Percentiles rank a stretch among this genome's conserved stretches.
Evolutionary conservation across 2,888 invertebrate genomes (phyloP).

Genomic region (Ochropleura plecta): DNA sequence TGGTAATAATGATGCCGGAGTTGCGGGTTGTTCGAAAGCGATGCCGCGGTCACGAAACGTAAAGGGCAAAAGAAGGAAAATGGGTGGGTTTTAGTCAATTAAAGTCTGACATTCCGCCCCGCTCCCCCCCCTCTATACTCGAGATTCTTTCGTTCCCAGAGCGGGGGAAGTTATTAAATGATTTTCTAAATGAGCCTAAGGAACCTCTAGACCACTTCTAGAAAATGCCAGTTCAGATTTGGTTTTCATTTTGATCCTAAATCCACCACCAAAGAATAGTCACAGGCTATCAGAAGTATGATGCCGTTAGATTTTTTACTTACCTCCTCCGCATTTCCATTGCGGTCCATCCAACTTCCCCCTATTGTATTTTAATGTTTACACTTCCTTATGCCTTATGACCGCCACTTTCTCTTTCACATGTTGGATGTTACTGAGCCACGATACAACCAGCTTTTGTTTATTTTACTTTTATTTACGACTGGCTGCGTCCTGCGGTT

Average conservation of each 20-base stretch:
- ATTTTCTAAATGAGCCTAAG: background rate
- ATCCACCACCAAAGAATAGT: background rate
- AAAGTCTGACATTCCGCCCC: no score
- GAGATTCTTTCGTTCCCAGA: no score
- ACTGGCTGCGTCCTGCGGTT: no score
- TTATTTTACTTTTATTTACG: background rate
- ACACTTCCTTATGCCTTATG: background rate
- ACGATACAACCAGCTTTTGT: background rate
- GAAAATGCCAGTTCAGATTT: background rate
- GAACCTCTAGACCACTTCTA: background rate
- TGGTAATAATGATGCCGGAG: background rate
- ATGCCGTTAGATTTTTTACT: background rate
- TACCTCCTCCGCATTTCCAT: no score
- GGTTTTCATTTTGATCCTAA: background rate
- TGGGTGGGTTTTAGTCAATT: no score
- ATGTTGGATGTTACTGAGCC: constrained; percentile 5
- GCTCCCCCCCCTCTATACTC: no score
- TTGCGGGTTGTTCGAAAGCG: no score
- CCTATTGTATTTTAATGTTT: constrained; percentile 36
- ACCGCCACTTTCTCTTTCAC: constrained; percentile 13
- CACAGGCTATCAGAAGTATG: background rate
- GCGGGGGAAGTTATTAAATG: no score
- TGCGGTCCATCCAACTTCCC: constrained; percentile 9
- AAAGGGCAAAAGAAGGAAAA: no score
- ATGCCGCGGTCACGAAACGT: no score